These are phyloP conservation scores for Colinus virginianus DNA, from an alignment of 2,113 vertebrate species.

Conservation along the genomic window DNA sequence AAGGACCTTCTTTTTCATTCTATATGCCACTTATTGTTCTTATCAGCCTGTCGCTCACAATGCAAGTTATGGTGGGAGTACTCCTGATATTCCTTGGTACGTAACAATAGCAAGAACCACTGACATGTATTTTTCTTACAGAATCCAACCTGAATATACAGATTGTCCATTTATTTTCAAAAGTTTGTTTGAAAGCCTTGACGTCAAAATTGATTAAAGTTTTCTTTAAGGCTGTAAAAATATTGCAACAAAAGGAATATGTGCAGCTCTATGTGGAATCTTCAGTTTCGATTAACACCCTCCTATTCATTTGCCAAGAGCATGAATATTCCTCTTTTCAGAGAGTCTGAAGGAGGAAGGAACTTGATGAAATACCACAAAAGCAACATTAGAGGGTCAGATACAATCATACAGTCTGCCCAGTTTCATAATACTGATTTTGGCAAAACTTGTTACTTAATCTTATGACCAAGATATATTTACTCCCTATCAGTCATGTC, in stretches of 20 bases:
- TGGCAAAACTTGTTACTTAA: slow-evolving; percentile 25
- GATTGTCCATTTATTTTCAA: neutral
- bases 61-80: slow-evolving; percentile 91
- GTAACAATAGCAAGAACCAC: slow-evolving; percentile 14
- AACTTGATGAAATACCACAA: slow-evolving; percentile 20
- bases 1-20: slow-evolving; percentile 86
- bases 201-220: neutral
- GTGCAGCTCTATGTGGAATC: neutral
- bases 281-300: neutral
- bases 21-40: slow-evolving; percentile 87
- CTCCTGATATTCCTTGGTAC: slow-evolving; percentile 96
- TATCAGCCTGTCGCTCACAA: slow-evolving; percentile 89
- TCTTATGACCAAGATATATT: neutral
- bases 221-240: neutral
- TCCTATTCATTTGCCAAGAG: neutral
- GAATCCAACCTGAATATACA: accelerated
- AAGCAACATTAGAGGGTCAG: neutral
- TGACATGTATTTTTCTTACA: neutral
- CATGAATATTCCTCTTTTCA: neutral
- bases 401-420: neutral
- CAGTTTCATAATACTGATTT: slow-evolving; percentile 22
- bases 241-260: neutral
- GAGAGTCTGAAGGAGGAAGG: slow-evolving; percentile 30
- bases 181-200: neutral
- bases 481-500: neutral